These are phyloP conservation scores for Torymus aiolomorphi DNA, from an alignment of 2,888 invertebrate species.

Conservation along the genomic window DNA sequence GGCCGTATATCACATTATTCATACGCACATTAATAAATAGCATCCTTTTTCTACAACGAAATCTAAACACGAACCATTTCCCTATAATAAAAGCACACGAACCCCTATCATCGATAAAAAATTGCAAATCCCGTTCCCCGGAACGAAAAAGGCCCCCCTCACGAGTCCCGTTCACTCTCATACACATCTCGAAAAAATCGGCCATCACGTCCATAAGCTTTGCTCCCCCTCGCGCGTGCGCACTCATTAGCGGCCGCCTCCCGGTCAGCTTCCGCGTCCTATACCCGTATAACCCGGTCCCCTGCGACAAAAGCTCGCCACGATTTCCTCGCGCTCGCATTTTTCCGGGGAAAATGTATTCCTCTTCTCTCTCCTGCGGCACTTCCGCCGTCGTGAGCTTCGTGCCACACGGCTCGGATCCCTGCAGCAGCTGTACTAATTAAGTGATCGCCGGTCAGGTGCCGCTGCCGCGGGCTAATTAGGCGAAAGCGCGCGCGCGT, in stretches of 20 bases:
- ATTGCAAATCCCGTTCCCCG: too few relatives aligned
- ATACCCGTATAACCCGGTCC: too few relatives aligned
- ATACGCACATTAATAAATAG: too few relatives aligned
- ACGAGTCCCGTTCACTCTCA: neutral
- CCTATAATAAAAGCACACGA: too few relatives aligned
- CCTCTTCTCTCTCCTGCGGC: conserved; percentile 6
- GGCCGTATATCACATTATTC: too few relatives aligned
- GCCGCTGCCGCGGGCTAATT: conserved; percentile 48
- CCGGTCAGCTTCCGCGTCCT: conserved; percentile 34
- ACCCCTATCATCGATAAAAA: too few relatives aligned
- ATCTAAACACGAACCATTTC: too few relatives aligned
- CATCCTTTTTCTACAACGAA: too few relatives aligned
- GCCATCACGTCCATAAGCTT: neutral
- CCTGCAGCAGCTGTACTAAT: conserved; percentile 32
- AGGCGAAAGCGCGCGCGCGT: conserved; percentile 36
- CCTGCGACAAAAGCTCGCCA: conserved; percentile 19
- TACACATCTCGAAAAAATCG: neutral
- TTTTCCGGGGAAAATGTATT: conserved; percentile 37
- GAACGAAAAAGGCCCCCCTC: too few relatives aligned
- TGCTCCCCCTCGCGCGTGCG: neutral
- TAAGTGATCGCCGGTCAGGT: conserved; percentile 54
- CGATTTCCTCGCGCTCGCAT: conserved; percentile 28
- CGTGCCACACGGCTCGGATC: conserved; percentile 41
- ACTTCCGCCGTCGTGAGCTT: conserved; percentile 54
- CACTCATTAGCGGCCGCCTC: conserved; percentile 28